Conservation (phyloP, 2,113 vertebrate species). For the Ctenodactylus gundi region DNA sequence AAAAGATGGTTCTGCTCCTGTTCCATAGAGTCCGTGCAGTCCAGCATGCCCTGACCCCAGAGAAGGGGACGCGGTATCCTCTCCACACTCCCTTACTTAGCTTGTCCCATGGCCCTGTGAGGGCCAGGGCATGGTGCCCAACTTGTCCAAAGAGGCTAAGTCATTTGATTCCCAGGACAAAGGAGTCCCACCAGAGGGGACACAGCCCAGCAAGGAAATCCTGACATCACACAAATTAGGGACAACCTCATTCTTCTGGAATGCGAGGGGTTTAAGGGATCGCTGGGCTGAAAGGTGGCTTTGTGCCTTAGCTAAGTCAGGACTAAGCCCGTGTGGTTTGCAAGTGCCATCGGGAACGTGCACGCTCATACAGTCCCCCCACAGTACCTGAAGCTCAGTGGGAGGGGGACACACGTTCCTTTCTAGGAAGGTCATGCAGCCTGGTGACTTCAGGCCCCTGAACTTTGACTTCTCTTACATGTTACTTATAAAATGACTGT, state of each 20-base stretch:
- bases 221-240: constrained; percentile 64
- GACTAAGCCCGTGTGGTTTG: not conserved
- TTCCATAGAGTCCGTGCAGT: not conserved
- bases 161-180: constrained; percentile 62
- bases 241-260: constrained; percentile 46
- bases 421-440: not conserved
- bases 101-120: not conserved
- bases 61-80: too few relatives aligned
- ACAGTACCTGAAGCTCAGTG: rapidly evolving
- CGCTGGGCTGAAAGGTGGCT: not conserved
- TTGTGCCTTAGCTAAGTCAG: constrained; percentile 30
- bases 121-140: constrained; percentile 41
- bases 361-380: not conserved
- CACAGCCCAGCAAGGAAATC: constrained; percentile 47
- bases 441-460: not conserved
- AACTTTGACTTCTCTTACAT: not conserved
- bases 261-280: not conserved
- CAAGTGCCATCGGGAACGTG: not conserved
- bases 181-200: constrained; percentile 34
- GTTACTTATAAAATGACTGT: not conserved
- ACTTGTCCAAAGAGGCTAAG: constrained; percentile 45
- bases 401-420: too few relatives aligned
- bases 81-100: not conserved
- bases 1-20: not conserved
- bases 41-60: rapidly evolving